Evolutionary conservation across 2,113 vertebrate genomes (phyloP).

Genomic region (Trichomycterus rosablanca): DNA sequence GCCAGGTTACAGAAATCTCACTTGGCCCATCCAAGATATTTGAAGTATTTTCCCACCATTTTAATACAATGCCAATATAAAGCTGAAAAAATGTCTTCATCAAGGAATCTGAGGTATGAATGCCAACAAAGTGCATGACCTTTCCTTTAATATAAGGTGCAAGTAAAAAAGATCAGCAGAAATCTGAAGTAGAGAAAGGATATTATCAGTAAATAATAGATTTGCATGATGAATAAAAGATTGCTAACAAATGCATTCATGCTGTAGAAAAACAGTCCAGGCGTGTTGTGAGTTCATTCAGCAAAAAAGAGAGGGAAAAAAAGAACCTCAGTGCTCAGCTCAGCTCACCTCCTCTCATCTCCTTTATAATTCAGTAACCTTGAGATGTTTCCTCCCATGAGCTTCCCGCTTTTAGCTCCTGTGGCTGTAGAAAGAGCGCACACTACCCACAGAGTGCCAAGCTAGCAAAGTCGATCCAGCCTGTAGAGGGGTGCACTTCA

Average conservation of each 20-base stretch:
- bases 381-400: constrained; percentile 39
- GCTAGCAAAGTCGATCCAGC: too few species aligned
- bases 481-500: too few species aligned
- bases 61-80: too few species aligned
- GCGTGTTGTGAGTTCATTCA: constrained; percentile 49
- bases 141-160: constrained; percentile 25
- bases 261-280: constrained; percentile 42
- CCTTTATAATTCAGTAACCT: constrained; percentile 49
- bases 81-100: too few species aligned
- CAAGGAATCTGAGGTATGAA: constrained; percentile 1
- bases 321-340: constrained; percentile 28
- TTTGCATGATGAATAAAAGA: constrained; percentile 51
- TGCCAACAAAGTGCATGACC: not conserved
- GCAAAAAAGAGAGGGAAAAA: constrained; percentile 30
- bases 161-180: constrained; percentile 33
- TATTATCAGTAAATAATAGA: constrained; percentile 67
- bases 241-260: constrained; percentile 52
- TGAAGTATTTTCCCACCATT: too few species aligned
- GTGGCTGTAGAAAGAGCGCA: constrained; percentile 26
- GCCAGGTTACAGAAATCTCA: too few species aligned
- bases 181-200: constrained; percentile 51
- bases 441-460: constrained; percentile 10
- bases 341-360: constrained; percentile 39
- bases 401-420: constrained; percentile 43
- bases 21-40: too few species aligned